Conservation (phyloP, 2,797 vertebrate genomes). For the Onychomys torridus region DNA sequence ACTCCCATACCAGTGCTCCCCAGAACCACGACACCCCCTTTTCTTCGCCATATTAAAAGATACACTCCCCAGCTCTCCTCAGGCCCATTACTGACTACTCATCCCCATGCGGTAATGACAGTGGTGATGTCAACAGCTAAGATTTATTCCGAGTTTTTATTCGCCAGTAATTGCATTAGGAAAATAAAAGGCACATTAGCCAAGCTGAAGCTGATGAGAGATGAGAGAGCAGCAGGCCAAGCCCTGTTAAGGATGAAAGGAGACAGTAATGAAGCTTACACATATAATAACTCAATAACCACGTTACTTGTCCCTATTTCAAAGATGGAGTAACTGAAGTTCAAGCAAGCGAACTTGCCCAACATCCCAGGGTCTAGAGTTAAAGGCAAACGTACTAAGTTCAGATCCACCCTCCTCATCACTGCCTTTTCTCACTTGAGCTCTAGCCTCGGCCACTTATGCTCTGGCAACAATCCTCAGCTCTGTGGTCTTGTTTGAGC, state of each 20-base stretch:
- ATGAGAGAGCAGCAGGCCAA: background rate
- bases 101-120: background rate
- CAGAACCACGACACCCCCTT: background rate
- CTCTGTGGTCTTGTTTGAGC: background rate
- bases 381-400: background rate
- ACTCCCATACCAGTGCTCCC: background rate
- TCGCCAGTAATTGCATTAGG: background rate
- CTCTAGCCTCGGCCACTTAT: background rate
- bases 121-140: background rate
- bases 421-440: background rate
- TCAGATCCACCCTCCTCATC: background rate
- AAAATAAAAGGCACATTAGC: background rate
- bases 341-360: background rate
- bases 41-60: background rate
- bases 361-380: background rate
- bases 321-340: background rate
- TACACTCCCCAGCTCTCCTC: background rate
- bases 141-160: constrained; percentile 22
- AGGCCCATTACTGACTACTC: background rate
- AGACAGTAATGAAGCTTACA: background rate
- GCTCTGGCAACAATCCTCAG: background rate
- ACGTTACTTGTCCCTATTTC: constrained; percentile 24
- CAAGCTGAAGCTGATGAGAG: background rate
- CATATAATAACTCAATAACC: background rate
- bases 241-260: background rate